Evolutionary conservation across 2,113 vertebrate genomes (phyloP), one percentile per base, ranked within the genome.

Genomic region (Trematocara stigmaticum): DNA sequence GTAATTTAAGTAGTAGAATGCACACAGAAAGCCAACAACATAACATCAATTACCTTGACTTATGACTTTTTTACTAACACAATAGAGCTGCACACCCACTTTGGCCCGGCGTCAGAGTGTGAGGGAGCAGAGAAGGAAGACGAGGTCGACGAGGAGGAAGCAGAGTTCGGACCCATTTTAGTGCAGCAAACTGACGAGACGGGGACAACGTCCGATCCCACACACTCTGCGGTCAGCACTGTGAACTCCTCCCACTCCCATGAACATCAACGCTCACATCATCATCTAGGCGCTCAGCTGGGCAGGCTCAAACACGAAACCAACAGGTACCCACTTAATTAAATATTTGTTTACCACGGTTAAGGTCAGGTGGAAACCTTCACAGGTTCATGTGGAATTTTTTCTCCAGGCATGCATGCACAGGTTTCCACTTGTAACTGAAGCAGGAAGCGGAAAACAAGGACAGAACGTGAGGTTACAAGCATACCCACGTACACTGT

Each of bases 1-100:
- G 45, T 74, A 0, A 23, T 47, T 74, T 49, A 29, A 29, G 26
- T 74, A 47, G 42, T 18, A 11, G 1, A 31, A 5, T 23, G 42
- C 42, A 0, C 4, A 0, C 23, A 49, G 42, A 74, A 45, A 49
- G 15, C 23, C 42, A 74, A 47, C 35, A 74, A 47, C 5, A 16
- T 5, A 71, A 69, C 34, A 66, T 40, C 10, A 66, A 29, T 29
- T 16, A 15, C 53, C 0, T 23, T 80, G 29, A 35, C 6, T 9
- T 11, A 1, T 16, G 15, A 18, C 6, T 13, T 74, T 74, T 18
- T 1, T 47, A 76, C 16, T 7, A 31, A 31, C 9, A 76, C 42
- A 18, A 49, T 91, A 99, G 98, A 99, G 94, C 96, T 98, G 84
- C 97, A 79, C 88, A 95, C 96, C 81, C 97, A 98, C 94, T 97